Base-by-base conservation (phyloP, 2,888 invertebrate species). In the Apodemia mormo region DNA sequence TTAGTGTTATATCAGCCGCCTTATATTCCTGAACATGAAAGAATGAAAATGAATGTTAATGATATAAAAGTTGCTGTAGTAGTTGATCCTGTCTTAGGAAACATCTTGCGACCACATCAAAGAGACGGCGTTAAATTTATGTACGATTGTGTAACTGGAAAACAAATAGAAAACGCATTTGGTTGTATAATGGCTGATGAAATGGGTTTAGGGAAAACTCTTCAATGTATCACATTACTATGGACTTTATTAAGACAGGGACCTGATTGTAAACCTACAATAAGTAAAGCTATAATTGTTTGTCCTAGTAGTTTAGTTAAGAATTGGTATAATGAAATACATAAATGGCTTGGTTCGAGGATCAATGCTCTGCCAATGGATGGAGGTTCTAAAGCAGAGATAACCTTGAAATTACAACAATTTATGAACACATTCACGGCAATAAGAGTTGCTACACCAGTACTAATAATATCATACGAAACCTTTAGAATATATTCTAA, bases 171-270 rank as follows among this genome's bases (percentile, higher is more conserved):
- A 71, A 94, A 95, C 73, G 96, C 96, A 43, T 96, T 95, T 86
- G 99, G 99, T 0, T 99, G 99, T 81, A 99, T 99, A 66, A 99
- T 99, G 99, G 99, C 99, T 3, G 99, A 99, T 90, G 99, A 99
- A 94, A 99, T 99, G 99, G 99, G 94, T 79, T 94, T 99, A 52
- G 99, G 99, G 1, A 99, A 99, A 91, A 99, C 99, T 0, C 91
- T 99, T 10, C 99, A 99, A 86, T 99, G 99, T 85, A 99, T 99
- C 70, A 97, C 99, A 0, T 90, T 99, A 12, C 92, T 99, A 29
- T 99, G 99, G 99, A 99, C 99, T 0, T 88, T 99, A 33, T 87
- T 99, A 76, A 94, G 97, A 56, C 99, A 99, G 92, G 96, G 99
- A 61, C 98, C 99, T 0, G 97, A 98, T 75, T 97, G 97, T 74